Base-by-base conservation (phyloP, 2,888 invertebrate genomes). In the Acheta domesticus region DNA sequence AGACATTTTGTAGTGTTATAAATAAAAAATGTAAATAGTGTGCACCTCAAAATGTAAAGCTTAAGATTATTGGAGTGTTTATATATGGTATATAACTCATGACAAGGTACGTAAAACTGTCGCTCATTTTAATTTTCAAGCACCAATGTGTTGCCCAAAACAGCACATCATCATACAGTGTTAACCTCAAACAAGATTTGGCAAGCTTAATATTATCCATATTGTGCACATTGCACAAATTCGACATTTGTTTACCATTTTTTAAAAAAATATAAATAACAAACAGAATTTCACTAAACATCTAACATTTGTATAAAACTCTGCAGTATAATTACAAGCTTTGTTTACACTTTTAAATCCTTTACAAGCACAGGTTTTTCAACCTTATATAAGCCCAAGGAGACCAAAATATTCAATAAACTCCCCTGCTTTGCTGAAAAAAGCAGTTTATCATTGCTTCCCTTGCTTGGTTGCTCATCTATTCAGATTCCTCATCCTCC, bases 161-260 rank as follows among this genome's bases (percentile, higher is more conserved):
- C 36, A 36, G 36, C 36, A 36, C 36, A 36, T 36, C 8, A 36
- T 36, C 36, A 5, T 36, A 36, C 23, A 23, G 23, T 23, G 23
- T 23, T 23, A 23, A 23, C 36, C 36, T 36, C 36, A 36, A 36
- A 36, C 36, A 36, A 36, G 36, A 36, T 36, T 36, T 36, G 36
- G 36, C 36, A 36, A 36, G 36, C 36, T 36, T 36, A 36, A 36
- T 36, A 36, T 36, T 36, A 36, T 36, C 8, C 36, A 8, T n/a
- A 62, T 19, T n/a, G n/a, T 62, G 62, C 62, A 62, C 62, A 62
- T 62, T 62, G 62, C 62, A 62, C 62, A 62, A 62, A 62, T 62
- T 62, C 62, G 62, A 62, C 62, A 62, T 62, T 62, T 62, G 62
- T 62, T 62, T 62, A 62, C 62, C 62, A 62, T n/a, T 62, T 62